phyloP scores from a whole-genome alignment of 2,797 vertebrate genomes.

The Eleutherodactylus coqui region DNA sequence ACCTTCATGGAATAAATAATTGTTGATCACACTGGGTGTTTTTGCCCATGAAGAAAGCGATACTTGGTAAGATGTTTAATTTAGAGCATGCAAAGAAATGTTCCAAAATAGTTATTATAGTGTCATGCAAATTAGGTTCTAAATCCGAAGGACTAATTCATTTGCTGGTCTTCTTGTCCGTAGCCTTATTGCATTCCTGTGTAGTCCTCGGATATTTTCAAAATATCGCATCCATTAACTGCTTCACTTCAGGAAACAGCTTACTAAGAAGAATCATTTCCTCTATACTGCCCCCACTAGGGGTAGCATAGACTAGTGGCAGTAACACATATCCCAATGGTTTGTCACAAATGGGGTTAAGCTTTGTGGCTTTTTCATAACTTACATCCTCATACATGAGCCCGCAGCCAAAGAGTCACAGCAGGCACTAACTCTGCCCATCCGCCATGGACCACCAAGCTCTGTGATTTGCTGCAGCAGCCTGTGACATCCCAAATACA shows the following conservation, averaged over 20 bases:
- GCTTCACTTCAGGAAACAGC: not conserved
- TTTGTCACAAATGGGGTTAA: too few relatives aligned
- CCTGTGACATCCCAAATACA: too few relatives aligned
- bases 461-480: too few relatives aligned
- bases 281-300: too few relatives aligned
- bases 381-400: too few relatives aligned
- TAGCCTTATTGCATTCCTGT: not conserved
- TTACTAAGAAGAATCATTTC: not conserved
- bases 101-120: slow-evolving; percentile 9
- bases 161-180: not conserved
- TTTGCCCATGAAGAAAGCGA: not conserved
- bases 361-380: too few relatives aligned
- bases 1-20: not conserved
- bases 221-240: not conserved
- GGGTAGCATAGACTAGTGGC: too few relatives aligned
- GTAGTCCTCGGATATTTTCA: not conserved
- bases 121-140: not conserved
- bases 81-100: not conserved
- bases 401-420: too few relatives aligned
- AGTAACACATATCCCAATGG: too few relatives aligned
- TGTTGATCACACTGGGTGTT: not conserved
- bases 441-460: too few relatives aligned
- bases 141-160: slow-evolving; percentile 3
- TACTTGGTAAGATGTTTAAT: not conserved
- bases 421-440: too few relatives aligned